Evolutionary conservation across 2,888 invertebrate species (phyloP), one percentile per base, ranked within the genome.

Genomic region (Acrobasis consociella): DNA sequence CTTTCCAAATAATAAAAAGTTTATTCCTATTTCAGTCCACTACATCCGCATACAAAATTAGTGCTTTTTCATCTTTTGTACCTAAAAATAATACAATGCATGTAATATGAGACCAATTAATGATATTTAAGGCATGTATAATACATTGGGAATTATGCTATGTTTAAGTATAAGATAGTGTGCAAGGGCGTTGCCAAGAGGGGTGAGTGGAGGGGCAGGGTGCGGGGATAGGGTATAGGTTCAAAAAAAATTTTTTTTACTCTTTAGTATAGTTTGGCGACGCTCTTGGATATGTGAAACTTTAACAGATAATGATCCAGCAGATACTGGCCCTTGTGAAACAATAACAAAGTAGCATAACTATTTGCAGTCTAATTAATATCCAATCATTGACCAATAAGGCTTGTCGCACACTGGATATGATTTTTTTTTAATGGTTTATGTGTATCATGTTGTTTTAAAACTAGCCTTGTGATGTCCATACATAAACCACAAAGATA

Each of bases 41-140:
- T 84, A 85, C 73, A 81, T 78, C 82, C 77, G 79, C 83, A 80
- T 81, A 86, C 80, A 86, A 86, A 82, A 82, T 81, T 76, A 86
- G 78, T 80, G 75, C 71, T 83, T 80, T 77, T 70, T 73, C 74
- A 80, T 79, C 81, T 78, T 80, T 81, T 81, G 81, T 81, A 83
- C 81, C 80, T 83, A 83, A 83, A 86, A 78, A 82, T 70, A 75
- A 77, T 75, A 74, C 72, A 75, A 71, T 68, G 65, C 65, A 71
- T 72, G 67, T 67, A 72, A 80, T 72, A 78, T 73, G 70, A 75
- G 70, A 73, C 73, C 74, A 72, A 70, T 72, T 62, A 69, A 69
- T 68, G 67, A 70, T 74, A 69, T 71, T 65, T 69, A 72, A 73
- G 67, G 67, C 66, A 72, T 71, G 65, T 66, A 69, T 69, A 72